phyloP scores from a whole-genome alignment of 2,888 invertebrate genomes.

The Stenurella melanura region DNA sequence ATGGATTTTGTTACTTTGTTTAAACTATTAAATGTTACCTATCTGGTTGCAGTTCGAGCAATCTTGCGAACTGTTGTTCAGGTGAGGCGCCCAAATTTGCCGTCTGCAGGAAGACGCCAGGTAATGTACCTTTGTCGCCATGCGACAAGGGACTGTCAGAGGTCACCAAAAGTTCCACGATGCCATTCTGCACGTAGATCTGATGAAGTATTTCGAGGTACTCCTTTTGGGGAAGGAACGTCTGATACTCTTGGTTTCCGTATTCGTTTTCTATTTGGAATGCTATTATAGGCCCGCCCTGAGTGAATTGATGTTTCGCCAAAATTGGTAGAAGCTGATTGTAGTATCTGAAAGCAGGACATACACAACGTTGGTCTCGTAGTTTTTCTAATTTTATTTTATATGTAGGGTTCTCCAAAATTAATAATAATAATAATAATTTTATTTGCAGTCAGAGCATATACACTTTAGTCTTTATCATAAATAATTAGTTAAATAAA shows the following conservation, averaged over 20 bases:
- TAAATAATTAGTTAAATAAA: too few relatives aligned
- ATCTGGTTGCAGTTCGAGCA: constrained; percentile 52
- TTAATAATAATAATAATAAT: too few relatives aligned
- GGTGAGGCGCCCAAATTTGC: constrained; percentile 54
- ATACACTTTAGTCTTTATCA: too few relatives aligned
- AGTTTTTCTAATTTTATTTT: too few relatives aligned
- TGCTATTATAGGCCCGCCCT: constrained; percentile 91
- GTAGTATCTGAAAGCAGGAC: constrained; percentile 71
- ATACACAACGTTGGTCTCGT: not conserved
- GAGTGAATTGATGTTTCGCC: constrained; percentile 76
- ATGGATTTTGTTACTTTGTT: too few relatives aligned
- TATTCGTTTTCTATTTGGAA: constrained; percentile 86
- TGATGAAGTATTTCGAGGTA: constrained; percentile 73
- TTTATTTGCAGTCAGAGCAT: too few relatives aligned
- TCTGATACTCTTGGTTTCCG: constrained; percentile 72
- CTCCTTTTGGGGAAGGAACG: constrained; percentile 64
- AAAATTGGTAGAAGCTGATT: constrained; percentile 74
- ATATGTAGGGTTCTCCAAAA: too few relatives aligned
- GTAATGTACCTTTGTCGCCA: constrained; percentile 48
- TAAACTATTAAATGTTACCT: too few relatives aligned
- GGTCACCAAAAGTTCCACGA: constrained; percentile 74
- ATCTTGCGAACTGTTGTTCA: constrained; percentile 47
- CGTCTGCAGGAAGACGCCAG: constrained; percentile 52
- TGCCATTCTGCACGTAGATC: constrained; percentile 66
- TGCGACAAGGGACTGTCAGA: constrained; percentile 70